Evolutionary conservation across 2,113 vertebrate species (phyloP), one percentile per base, ranked within the genome.

Genomic region (Odontesthes bonariensis): DNA sequence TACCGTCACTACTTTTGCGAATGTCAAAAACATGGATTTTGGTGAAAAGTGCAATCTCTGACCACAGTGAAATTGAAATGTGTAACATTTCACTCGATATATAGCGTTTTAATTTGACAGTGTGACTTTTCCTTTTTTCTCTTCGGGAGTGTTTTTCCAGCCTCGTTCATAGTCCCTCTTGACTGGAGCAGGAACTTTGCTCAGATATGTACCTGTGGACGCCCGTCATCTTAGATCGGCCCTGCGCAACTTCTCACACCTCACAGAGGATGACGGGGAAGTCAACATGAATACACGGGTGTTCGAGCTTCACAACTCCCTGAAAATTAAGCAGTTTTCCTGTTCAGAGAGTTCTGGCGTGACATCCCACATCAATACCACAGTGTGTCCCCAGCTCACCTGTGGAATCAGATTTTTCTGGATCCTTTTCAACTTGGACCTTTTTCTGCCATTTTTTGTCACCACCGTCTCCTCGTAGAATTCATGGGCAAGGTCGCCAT

Each of bases 381-480:
- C 13, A 16, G 44, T 33, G 16, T 42, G 38, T 32, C 2, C 8
- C 0, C 67, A 90, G 31, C n/a, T 90, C 89, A 99, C 98, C 97
- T 99, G 98, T 92, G 98, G 97, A 93, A 97, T 96, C 87, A 99
- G 92, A 87, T 99, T 99, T 91, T 97, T 99, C 81, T 97, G 96
- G 65, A 99, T 96, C 82, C 96, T 95, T 92, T 96, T 98, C 93
- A 99, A 95, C 92, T 99, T 98, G 69, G 97, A 97, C 53, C 95
- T 97, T 86, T 96, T 98, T 75, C 96, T 95, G 55, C 98, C 98
- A 0, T 99, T 99, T 95, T 97, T 98, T 68, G 96, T 98, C 87
- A 99, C 94, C 86, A 99, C 94, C 8, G 95, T 98, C 93, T 99
- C 98, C 86, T 99, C 98, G 3, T 99, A 99, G 92, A 99, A 99